A percentile compares a stretch with the other conserved stretches of the same genome.
These are phyloP conservation scores for Tachypleus tridentatus DNA, from an alignment of 1,140 invertebrate genomes.

Conservation along the genomic window DNA sequence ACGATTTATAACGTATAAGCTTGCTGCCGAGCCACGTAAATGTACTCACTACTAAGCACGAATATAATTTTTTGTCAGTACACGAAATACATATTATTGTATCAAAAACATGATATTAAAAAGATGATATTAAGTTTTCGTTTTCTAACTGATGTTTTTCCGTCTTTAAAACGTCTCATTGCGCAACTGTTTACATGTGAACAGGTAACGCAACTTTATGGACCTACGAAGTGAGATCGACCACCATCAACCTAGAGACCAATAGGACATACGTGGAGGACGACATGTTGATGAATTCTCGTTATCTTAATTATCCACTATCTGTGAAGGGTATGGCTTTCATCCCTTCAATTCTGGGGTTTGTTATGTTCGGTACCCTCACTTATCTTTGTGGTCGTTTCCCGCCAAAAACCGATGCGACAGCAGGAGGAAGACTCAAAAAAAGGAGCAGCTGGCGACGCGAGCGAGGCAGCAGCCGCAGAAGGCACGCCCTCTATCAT, in stretches of 20 bases:
- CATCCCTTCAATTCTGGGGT: constrained; percentile 27
- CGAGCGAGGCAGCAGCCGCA: constrained; percentile 18
- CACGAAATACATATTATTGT: too few relatives aligned
- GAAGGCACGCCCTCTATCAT: too few relatives aligned
- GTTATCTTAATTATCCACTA: constrained; percentile 38
- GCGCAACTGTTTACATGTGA: too few relatives aligned
- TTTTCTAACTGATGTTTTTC: too few relatives aligned
- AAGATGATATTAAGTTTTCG: too few relatives aligned
- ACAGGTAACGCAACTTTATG: constrained; percentile 32
- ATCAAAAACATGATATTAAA: too few relatives aligned
- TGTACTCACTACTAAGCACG: too few relatives aligned
- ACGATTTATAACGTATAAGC: too few relatives aligned
- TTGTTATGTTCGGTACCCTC: constrained; percentile 37
- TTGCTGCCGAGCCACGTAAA: too few relatives aligned
- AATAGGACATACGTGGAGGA: constrained; percentile 31
- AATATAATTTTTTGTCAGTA: too few relatives aligned
- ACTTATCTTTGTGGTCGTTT: constrained; percentile 41
- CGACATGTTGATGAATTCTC: constrained; percentile 42
- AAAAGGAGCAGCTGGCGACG: constrained; percentile 27
- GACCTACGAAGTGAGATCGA: constrained; percentile 34
- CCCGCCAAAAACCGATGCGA: constrained; percentile 31
- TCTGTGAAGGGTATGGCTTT: constrained; percentile 39
- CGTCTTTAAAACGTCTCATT: too few relatives aligned
- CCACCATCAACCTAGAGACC: constrained; percentile 33
- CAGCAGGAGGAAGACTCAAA: constrained; percentile 30